Evolutionary conservation across 2,113 vertebrate genomes (phyloP), one percentile per base, ranked within the genome.

Genomic region (Lophura nycthemera): DNA sequence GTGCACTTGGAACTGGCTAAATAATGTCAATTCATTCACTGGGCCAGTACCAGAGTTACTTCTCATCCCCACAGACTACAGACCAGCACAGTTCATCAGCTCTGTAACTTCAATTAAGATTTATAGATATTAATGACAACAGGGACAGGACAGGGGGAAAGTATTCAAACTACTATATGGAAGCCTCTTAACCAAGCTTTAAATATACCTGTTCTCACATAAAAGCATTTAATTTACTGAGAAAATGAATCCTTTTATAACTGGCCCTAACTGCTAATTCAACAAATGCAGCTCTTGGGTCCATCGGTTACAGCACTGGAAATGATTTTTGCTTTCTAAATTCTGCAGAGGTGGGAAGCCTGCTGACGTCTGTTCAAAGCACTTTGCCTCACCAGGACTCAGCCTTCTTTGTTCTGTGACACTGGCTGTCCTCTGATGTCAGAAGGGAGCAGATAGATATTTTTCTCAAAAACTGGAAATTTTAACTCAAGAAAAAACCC

Each of bases 91-190:
- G 69, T 74, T 67, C 59, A 67, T 78, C 65, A 93, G 60, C 67
- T 85, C 90, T 78, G 43, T 89, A 88, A 94, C 88, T 96, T 92
- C 87, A 95, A 89, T 95, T 95, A 95, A 96, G 94, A 96, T 94
- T 95, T 88, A 69, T n/a, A 96, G 89, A 95, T 97, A 95, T 43
- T 74, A 43, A 32, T 67, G n/a, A 73, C 70, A 88, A 90, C 61
- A 82, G 42, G 29, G 75, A 74, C 27, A 63, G 73, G 70, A 88
- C 32, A 16, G 15, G 27, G 27, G 38, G 7, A 21, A 19, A 90
- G 52, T 75, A 71, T 54, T 83, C 47, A 48, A 11, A 61, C 42
- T 90, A 77, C 52, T 38, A 17, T 45, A 17, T n/a, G 57, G 18
- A 34, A 85, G 36, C 40, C 60, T 83, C 76, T 77, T 92, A 83